Conservation (phyloP, 2,888 invertebrate species). For the Microctonus aethiopoides region DNA sequence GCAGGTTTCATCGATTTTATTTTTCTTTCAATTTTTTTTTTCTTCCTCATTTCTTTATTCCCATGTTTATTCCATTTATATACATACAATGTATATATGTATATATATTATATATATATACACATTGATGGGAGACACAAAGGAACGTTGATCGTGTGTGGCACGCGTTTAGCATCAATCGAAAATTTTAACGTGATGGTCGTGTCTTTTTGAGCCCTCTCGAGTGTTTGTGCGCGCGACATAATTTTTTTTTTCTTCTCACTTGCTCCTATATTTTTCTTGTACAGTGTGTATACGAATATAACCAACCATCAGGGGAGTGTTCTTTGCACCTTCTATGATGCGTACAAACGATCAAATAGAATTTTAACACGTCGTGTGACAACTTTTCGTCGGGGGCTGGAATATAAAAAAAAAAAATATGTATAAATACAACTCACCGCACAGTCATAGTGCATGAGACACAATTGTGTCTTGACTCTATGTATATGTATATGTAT, state of each 20-base stretch:
- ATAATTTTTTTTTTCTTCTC: background rate
- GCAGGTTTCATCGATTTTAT: conserved; percentile 31
- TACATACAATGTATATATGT: no score
- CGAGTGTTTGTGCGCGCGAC: conserved; percentile 17
- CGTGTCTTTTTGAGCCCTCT: conserved; percentile 40
- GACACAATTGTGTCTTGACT: background rate
- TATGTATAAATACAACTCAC: no score
- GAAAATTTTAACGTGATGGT: conserved; percentile 33
- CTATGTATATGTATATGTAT: background rate
- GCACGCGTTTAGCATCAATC: conserved; percentile 38
- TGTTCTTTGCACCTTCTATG: conserved; percentile 23
- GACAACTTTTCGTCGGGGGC: conserved; percentile 32
- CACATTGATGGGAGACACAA: conserved; percentile 15
- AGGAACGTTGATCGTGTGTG: conserved; percentile 24
- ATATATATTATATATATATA: background rate
- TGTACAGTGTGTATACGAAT: no score
- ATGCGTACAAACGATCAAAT: conserved; percentile 41
- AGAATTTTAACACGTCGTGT: conserved; percentile 47
- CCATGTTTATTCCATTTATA: no score
- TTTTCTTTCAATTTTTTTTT: background rate
- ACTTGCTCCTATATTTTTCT: conserved; percentile 29
- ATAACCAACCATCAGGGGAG: no score
- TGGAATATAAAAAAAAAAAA: conserved; percentile 15
- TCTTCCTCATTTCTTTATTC: background rate
- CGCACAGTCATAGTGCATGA: background rate